phyloP scores from a whole-genome alignment of 2,888 invertebrate species.

The Chrysolina haemoptera region DNA sequence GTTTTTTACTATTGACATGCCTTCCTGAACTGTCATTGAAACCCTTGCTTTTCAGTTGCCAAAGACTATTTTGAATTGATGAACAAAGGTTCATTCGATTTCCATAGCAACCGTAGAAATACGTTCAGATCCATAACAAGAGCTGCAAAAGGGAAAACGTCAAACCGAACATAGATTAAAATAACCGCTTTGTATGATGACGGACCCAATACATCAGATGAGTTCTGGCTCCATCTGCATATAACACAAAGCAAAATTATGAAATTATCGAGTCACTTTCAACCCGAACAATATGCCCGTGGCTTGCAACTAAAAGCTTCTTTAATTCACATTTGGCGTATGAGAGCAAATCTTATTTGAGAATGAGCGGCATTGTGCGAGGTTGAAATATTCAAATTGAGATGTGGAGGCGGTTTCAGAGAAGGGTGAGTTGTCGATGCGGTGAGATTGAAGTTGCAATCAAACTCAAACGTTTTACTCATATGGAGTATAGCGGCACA shows the following conservation, averaged over 20 bases:
- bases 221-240: background rate
- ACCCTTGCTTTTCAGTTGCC: no score
- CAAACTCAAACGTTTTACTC: background rate
- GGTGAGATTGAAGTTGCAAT: background rate
- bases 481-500: background rate
- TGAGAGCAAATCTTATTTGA: conserved; percentile 24
- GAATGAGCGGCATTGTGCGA: conserved; percentile 16
- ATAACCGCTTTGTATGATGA: conserved; percentile 15
- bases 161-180: background rate
- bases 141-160: background rate
- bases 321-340: conserved; percentile 22
- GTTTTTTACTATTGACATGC: no score
- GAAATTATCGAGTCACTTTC: conserved; percentile 6
- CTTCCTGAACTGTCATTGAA: no score
- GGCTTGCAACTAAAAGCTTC: conserved; percentile 7
- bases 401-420: conserved; percentile 11
- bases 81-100: background rate
- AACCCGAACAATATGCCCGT: background rate
- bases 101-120: background rate
- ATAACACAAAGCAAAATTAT: background rate
- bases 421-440: background rate
- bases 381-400: conserved; percentile 41
- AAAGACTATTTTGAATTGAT: no score
- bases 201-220: conserved; percentile 3
- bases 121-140: background rate